These are phyloP conservation scores for Zophobas atratus DNA, from an alignment of 1,140 invertebrate genomes.

Conservation along the genomic window DNA sequence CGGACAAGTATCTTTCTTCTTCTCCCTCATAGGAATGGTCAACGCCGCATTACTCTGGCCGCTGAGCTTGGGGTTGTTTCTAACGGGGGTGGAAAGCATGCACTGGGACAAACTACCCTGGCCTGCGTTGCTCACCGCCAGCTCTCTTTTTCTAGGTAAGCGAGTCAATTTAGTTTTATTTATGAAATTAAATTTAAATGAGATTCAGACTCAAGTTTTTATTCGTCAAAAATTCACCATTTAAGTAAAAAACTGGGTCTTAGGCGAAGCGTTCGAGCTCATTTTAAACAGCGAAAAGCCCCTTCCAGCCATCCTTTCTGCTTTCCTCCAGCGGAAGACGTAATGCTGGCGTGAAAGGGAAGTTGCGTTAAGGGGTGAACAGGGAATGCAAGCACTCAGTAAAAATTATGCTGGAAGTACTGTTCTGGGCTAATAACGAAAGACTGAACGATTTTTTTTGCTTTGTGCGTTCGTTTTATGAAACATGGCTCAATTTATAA, in stretches of 20 bases:
- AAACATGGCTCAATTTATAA: conserved; percentile 14
- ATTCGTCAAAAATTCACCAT: too few relatives aligned
- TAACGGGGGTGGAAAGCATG: conserved; percentile 87
- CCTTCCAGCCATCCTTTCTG: too few relatives aligned
- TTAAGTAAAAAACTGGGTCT: too few relatives aligned
- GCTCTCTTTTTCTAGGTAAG: conserved; percentile 83
- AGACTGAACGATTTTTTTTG: neutral
- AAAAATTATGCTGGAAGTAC: neutral
- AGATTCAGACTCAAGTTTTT: too few relatives aligned
- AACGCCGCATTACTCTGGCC: conserved; percentile 91
- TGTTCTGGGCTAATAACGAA: neutral
- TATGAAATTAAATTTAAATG: conserved; percentile 35
- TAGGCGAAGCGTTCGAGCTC: too few relatives aligned
- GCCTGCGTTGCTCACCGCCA: conserved; percentile 83
- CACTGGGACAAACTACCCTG: conserved; percentile 86
- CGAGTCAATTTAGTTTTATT: conserved; percentile 1
- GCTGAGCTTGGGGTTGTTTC: conserved; percentile 85
- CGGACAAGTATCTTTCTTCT: conserved; percentile 90
- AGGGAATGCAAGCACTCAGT: neutral
- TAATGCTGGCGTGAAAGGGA: neutral
- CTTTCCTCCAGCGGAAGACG: too few relatives aligned
- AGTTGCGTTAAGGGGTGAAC: neutral
- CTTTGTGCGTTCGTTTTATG: neutral
- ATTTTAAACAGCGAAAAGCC: too few relatives aligned
- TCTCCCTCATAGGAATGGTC: conserved; percentile 87